Conservation (phyloP, 2,113 vertebrate species). For the Nanger granti region DNA sequence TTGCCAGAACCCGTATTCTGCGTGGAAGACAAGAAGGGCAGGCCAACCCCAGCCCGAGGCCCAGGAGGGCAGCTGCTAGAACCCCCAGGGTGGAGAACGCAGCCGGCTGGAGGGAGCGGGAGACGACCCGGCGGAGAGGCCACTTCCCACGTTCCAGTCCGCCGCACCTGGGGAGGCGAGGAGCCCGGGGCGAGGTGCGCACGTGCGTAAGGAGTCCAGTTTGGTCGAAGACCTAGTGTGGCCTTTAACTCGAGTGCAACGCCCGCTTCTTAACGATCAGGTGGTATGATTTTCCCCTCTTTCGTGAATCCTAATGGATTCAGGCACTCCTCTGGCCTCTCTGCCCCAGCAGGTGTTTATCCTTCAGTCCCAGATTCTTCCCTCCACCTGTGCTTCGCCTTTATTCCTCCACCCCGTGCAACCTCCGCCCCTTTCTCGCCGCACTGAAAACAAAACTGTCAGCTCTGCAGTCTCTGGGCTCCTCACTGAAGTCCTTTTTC, state of each 20-base stretch:
- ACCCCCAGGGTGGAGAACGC: neutral
- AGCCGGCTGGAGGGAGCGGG: rapidly evolving
- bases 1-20: neutral
- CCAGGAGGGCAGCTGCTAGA: neutral
- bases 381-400: neutral
- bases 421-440: neutral
- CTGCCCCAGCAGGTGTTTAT: neutral
- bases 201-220: neutral
- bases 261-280: neutral
- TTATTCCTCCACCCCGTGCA: neutral
- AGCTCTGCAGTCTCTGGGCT: neutral
- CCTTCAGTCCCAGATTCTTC: neutral
- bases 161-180: neutral
- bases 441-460: neutral
- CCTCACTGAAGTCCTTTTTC: neutral
- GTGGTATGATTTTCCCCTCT: neutral
- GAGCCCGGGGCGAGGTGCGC: neutral
- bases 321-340: rapidly evolving
- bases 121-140: rapidly evolving
- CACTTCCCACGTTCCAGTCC: rapidly evolving
- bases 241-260: rapidly evolving
- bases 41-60: neutral
- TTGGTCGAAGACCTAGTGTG: neutral
- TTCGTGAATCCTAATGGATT: no score
- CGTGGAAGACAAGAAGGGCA: neutral